Conservation (phyloP, 1,140 invertebrate species). For the Tetramorium alpestre region DNA sequence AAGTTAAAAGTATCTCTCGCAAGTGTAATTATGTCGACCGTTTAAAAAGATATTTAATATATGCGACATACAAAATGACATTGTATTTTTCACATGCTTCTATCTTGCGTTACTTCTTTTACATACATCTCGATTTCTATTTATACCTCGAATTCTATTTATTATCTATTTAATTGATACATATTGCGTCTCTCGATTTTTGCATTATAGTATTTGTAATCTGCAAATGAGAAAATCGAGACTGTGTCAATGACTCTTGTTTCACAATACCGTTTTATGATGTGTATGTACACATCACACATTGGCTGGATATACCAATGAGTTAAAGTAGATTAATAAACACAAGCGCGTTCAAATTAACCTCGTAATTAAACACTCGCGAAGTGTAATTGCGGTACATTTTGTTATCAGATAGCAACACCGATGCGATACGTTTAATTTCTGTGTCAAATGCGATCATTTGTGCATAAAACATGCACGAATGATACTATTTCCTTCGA, state of each 20-base stretch:
- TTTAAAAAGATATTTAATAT: not conserved
- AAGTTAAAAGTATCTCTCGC: not conserved
- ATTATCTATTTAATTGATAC: not conserved
- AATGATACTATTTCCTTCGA: not conserved
- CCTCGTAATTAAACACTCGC: conserved; percentile 46
- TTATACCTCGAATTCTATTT: not conserved
- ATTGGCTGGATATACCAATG: conserved; percentile 14
- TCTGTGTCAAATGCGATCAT: conserved; percentile 1
- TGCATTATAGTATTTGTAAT: not conserved
- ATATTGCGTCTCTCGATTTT: not conserved
- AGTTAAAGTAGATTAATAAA: conserved; percentile 56
- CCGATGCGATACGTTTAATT: conserved; percentile 29
- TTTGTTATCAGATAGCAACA: conserved; percentile 18
- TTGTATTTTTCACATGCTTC: not conserved
- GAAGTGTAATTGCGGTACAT: conserved; percentile 39
- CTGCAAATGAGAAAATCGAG: conserved; percentile 9
- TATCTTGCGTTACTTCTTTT: not conserved
- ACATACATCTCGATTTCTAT: not conserved
- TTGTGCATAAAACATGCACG: not conserved
- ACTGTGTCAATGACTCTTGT: not conserved
- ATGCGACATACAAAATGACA: not conserved
- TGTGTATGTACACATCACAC: too few species aligned
- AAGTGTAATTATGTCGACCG: not conserved
- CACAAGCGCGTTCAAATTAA: conserved; percentile 30
- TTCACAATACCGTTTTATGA: conserved; percentile 7